Percentiles rank a stretch among this genome's conserved stretches.
These are phyloP conservation scores for Platyrinchus mystaceus DNA, from an alignment of 2,797 vertebrate genomes.

Conservation along the genomic window DNA sequence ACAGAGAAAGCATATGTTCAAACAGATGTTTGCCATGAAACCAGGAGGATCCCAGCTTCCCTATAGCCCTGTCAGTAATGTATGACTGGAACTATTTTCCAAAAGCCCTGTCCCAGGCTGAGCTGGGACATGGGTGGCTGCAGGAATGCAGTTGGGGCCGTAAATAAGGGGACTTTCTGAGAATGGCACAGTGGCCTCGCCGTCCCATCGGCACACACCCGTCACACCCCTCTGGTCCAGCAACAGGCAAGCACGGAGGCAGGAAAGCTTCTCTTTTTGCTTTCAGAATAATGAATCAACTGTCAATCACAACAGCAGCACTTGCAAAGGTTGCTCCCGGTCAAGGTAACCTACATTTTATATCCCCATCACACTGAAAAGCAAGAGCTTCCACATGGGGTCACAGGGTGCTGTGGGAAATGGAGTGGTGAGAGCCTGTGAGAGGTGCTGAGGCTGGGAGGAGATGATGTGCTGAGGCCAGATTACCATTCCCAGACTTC, in stretches of 20 bases:
- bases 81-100: not conserved
- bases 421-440: not conserved
- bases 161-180: not conserved
- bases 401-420: accelerated
- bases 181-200: not conserved
- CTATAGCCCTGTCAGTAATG: accelerated
- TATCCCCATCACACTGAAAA: not conserved
- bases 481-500: not conserved
- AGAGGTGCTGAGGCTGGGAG: not conserved
- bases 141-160: not conserved
- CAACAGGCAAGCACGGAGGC: not conserved
- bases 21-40: slow-evolving; percentile 51
- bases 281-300: not conserved
- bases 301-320: not conserved
- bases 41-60: not conserved
- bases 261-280: not conserved
- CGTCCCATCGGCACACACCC: not conserved
- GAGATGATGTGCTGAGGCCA: not conserved
- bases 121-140: not conserved
- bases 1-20: slow-evolving; percentile 31
- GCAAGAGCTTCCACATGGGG: not conserved
- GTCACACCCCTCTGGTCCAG: not conserved
- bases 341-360: not conserved
- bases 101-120: accelerated
- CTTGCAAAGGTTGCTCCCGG: not conserved